These are phyloP conservation scores for Cathartes aura DNA, from an alignment of 2,113 vertebrate genomes.

Conservation along the genomic window DNA sequence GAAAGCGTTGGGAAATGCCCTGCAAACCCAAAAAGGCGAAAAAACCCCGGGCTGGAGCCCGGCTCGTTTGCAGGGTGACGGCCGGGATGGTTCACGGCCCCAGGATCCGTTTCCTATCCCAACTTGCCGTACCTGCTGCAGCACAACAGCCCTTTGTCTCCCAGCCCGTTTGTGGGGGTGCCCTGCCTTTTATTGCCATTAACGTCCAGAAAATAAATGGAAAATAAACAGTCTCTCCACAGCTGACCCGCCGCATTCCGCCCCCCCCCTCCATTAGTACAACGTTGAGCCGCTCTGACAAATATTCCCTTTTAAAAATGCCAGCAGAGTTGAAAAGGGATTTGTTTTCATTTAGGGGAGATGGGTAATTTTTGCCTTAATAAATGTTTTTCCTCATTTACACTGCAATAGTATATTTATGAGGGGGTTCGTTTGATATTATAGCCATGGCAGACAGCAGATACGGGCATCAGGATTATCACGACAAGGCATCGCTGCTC, in stretches of 20 bases:
- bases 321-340: not conserved
- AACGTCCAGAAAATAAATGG: not conserved
- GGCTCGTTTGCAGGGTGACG: accelerated
- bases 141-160: not conserved
- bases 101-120: accelerated
- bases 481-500: accelerated
- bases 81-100: accelerated
- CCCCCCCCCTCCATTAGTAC: not conserved
- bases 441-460: not conserved
- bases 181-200: not conserved
- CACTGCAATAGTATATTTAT: accelerated
- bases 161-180: not conserved
- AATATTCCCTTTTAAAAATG: not conserved
- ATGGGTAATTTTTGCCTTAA: not conserved
- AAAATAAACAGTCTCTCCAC: not conserved
- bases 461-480: accelerated
- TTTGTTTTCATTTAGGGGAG: not conserved
- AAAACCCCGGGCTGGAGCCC: accelerated
- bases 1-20: accelerated
- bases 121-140: not conserved
- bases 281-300: not conserved
- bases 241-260: not conserved
- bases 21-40: not conserved
- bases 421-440: not conserved
- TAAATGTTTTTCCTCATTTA: not conserved